These are phyloP conservation scores for Neria commutata DNA, from an alignment of 2,888 invertebrate species.

Conservation along the genomic window DNA sequence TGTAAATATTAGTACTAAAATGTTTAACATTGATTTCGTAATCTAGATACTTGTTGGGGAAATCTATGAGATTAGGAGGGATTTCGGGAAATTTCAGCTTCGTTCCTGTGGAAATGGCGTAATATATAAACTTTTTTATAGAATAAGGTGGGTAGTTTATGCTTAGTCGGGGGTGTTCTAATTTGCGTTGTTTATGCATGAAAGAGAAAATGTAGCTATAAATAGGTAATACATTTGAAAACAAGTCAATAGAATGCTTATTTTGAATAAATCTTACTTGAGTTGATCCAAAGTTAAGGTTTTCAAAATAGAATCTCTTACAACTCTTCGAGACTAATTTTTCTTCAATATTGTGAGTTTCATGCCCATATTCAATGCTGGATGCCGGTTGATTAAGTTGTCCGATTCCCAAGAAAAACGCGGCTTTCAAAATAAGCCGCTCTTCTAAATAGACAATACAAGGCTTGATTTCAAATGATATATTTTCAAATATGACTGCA, in stretches of 20 bases:
- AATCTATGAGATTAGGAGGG: no score
- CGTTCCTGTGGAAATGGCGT: no score
- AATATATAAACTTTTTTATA: no score
- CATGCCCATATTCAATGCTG: slow-evolving; percentile 80
- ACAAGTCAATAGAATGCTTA: not conserved
- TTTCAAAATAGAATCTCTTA: slow-evolving; percentile 86
- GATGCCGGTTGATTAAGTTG: slow-evolving; percentile 68
- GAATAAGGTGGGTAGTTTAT: no score
- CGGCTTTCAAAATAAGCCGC: slow-evolving; percentile 75
- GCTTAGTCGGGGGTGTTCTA: no score
- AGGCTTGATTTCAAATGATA: slow-evolving; percentile 81
- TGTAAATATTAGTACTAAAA: no score
- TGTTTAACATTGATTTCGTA: no score
- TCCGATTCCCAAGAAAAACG: slow-evolving; percentile 67
- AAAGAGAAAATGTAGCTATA: not conserved
- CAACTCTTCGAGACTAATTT: slow-evolving; percentile 82
- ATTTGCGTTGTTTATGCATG: no score
- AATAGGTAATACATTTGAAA: not conserved
- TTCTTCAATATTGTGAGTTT: slow-evolving; percentile 78
- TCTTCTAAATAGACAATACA: slow-evolving; percentile 90
- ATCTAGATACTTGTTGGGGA: no score
- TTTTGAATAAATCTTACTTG: slow-evolving; percentile 64
- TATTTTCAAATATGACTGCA: slow-evolving; percentile 87
- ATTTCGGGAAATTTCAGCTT: no score
- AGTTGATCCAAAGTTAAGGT: slow-evolving; percentile 77